phyloP scores from a whole-genome alignment of 2,797 vertebrate species.

The Pterois miles region DNA sequence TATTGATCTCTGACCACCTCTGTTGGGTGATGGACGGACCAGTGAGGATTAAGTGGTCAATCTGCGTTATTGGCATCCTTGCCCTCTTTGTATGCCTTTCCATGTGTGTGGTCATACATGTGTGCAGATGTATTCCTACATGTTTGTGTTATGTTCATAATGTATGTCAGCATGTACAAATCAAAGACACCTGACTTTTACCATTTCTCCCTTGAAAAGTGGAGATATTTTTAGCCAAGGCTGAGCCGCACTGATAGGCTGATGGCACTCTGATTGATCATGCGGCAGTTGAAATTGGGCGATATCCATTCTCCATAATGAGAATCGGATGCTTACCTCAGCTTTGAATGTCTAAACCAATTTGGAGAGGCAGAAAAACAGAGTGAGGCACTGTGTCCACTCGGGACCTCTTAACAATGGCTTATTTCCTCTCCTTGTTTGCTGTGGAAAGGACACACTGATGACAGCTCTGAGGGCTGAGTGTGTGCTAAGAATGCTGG shows the following conservation, averaged over 20 bases:
- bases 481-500: conserved; percentile 3
- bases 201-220: neutral
- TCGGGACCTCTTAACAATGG: conserved; percentile 11
- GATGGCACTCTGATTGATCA: conserved; percentile 41
- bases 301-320: conserved; percentile 37
- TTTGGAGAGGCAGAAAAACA: conserved; percentile 33
- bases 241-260: neutral
- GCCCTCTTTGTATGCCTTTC: conserved; percentile 51
- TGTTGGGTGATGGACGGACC: conserved; percentile 60
- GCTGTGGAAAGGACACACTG: conserved; percentile 28
- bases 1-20: conserved; percentile 70
- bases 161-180: neutral
- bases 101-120: neutral
- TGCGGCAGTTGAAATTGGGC: conserved; percentile 23
- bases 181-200: neutral
- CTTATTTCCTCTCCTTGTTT: conserved; percentile 45
- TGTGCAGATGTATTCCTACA: neutral
- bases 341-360: conserved; percentile 22
- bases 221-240: neutral
- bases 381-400: conserved; percentile 19
- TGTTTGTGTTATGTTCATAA: neutral
- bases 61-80: conserved; percentile 75
- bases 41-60: conserved; percentile 73
- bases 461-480: conserved; percentile 33
- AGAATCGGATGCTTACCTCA: conserved; percentile 38